These are phyloP conservation scores for Paracentrotus lividus DNA, from an alignment of 53 echinoderm and acorn worm genomes.

Conservation along the genomic window DNA sequence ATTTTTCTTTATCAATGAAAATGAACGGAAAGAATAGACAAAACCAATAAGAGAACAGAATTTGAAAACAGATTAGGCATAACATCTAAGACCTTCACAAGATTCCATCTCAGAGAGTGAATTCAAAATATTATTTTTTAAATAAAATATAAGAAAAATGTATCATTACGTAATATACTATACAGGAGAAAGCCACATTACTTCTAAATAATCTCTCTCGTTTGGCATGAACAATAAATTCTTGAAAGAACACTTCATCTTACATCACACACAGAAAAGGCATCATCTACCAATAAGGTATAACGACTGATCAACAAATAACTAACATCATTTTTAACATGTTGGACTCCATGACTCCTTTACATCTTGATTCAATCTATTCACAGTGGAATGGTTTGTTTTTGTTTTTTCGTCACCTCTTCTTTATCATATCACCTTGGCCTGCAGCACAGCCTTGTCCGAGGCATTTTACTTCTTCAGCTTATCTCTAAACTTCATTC, in stretches of 20 bases:
- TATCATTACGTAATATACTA: constrained; percentile 2
- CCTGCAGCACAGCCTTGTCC: background rate
- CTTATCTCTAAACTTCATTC: background rate
- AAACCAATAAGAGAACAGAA: background rate
- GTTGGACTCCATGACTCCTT: background rate
- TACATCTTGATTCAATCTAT: background rate
- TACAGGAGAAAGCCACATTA: constrained; percentile 10
- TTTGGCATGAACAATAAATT: constrained; percentile 52
- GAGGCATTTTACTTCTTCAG: background rate
- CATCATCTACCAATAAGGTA: background rate
- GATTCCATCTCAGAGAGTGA: background rate
- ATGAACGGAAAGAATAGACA: background rate
- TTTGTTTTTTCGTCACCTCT: background rate
- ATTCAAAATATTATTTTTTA: constrained; percentile 18
- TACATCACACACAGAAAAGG: constrained; percentile 37
- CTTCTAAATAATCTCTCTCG: constrained; percentile 25
- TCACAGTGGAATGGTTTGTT: background rate
- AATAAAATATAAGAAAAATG: constrained; percentile 11
- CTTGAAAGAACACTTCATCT: constrained; percentile 46
- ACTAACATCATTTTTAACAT: background rate
- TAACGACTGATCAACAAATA: constrained; percentile 7
- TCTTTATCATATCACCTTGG: background rate
- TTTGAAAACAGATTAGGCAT: background rate
- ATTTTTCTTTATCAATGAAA: background rate
- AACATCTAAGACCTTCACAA: background rate